Evolutionary conservation across 2,888 invertebrate genomes (phyloP).

Genomic region (Trichopoda pennipes): DNA sequence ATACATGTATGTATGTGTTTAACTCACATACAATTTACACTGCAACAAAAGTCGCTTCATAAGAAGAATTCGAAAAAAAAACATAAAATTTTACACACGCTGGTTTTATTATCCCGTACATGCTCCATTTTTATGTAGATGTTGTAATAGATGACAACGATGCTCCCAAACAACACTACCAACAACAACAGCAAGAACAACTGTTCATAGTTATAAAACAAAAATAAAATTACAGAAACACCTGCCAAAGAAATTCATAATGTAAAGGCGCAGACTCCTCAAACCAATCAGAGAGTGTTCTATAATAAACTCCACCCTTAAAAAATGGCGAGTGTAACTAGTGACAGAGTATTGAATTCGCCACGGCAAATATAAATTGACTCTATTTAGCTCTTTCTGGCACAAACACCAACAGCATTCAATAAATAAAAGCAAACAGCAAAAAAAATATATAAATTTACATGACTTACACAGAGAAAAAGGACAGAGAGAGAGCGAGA

Average conservation of each 20-base stretch:
- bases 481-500: constrained; percentile 26
- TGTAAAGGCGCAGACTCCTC: constrained; percentile 75
- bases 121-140: constrained; percentile 76
- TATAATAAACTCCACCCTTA: constrained; percentile 77
- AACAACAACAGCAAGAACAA: too few species aligned
- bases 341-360: constrained; percentile 36
- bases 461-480: neutral
- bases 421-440: neutral
- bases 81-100: constrained; percentile 39
- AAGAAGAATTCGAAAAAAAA: constrained; percentile 11
- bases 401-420: neutral
- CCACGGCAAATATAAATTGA: neutral
- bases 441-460: neutral
- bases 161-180: constrained; percentile 67
- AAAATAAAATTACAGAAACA: constrained; percentile 17
- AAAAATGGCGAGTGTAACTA: constrained; percentile 79
- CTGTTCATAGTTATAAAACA: too few species aligned
- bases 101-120: constrained; percentile 55
- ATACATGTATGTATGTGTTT: neutral
- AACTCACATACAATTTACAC: neutral
- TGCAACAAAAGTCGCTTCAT: constrained; percentile 21
- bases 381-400: constrained; percentile 22
- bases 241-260: constrained; percentile 14
- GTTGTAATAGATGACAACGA: constrained; percentile 66
- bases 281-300: constrained; percentile 76